phyloP scores from a whole-genome alignment of 30 jellyfish, hydroid and myxozoan genomes.

The Mastigias papua region DNA sequence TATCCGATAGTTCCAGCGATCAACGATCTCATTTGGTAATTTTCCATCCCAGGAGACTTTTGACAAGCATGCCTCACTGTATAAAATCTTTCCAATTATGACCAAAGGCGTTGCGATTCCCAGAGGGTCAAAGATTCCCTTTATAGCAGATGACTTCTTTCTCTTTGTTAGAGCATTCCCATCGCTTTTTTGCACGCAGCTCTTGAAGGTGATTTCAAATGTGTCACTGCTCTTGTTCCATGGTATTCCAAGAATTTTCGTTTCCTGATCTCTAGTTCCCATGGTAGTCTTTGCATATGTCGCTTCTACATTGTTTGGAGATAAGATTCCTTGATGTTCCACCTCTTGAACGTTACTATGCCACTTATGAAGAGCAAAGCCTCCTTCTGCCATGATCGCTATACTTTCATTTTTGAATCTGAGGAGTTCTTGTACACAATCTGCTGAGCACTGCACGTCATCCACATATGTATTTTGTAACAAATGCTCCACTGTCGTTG shows the following conservation, averaged over 20 bases:
- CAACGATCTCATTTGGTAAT: conserved; percentile 39
- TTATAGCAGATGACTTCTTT: conserved; percentile 56
- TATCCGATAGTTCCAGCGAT: conserved; percentile 45
- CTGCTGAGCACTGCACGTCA: background rate
- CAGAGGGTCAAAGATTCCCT: conserved; percentile 38
- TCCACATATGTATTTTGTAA: too few relatives aligned
- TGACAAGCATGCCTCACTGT: conserved; percentile 54
- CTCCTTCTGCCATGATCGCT: too few relatives aligned
- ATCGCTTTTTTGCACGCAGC: conserved; percentile 14
- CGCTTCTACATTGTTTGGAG: too few relatives aligned
- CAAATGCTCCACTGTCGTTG: conserved; percentile 1
- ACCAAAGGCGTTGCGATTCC: conserved; percentile 82
- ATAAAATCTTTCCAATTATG: conserved; percentile 64
- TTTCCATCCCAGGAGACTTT: conserved; percentile 74
- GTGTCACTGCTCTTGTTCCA: conserved; percentile 82
- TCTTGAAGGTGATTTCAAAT: conserved; percentile 34
- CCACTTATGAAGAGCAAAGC: conserved; percentile 72
- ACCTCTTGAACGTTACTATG: conserved; percentile 54
- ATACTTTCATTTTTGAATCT: conserved; percentile 71
- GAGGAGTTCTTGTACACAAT: conserved; percentile 27
- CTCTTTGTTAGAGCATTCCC: conserved; percentile 67
- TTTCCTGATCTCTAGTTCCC: conserved; percentile 55
- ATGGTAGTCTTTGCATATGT: conserved; percentile 56
- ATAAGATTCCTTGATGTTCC: too few relatives aligned
- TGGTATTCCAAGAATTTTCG: conserved; percentile 72